phyloP scores from a whole-genome alignment of 2,113 vertebrate genomes.

The Gulo gulo region DNA sequence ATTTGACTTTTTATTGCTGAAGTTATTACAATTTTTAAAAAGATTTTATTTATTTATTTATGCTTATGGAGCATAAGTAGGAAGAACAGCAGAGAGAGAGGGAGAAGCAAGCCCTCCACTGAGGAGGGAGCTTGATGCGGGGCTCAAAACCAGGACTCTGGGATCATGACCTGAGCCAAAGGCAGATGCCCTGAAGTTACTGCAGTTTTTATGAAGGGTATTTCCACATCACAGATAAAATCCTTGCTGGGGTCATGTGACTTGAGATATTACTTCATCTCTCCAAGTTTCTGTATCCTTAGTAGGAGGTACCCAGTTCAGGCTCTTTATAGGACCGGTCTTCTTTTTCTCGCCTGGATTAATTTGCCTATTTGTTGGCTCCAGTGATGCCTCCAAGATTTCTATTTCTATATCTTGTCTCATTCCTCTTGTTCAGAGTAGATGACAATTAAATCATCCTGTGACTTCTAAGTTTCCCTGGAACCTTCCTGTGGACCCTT shows the following conservation, averaged over 20 bases:
- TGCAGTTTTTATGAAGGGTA: neutral
- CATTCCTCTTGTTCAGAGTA: neutral
- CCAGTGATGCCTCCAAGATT: neutral
- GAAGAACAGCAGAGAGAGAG: too few relatives aligned
- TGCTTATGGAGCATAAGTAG: too few relatives aligned
- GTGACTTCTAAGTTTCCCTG: neutral
- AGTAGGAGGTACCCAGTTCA: neutral
- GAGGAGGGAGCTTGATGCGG: too few relatives aligned
- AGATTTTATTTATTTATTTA: too few relatives aligned
- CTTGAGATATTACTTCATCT: neutral
- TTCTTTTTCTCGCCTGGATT: neutral
- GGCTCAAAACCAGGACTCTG: too few relatives aligned
- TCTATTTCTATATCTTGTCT: neutral
- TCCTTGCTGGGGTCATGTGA: neutral
- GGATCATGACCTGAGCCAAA: too few relatives aligned
- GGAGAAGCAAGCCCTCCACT: too few relatives aligned
- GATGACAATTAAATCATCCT: neutral
- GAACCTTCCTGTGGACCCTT: neutral
- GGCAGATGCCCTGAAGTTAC: neutral
- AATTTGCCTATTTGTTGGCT: neutral
- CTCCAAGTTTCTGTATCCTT: neutral
- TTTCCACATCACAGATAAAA: neutral
- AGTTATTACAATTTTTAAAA: neutral
- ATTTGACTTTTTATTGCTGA: constrained; percentile 3
- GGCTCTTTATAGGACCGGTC: neutral